phyloP scores from a whole-genome alignment of 2,888 invertebrate genomes.

The Trachelus troglodyta region DNA sequence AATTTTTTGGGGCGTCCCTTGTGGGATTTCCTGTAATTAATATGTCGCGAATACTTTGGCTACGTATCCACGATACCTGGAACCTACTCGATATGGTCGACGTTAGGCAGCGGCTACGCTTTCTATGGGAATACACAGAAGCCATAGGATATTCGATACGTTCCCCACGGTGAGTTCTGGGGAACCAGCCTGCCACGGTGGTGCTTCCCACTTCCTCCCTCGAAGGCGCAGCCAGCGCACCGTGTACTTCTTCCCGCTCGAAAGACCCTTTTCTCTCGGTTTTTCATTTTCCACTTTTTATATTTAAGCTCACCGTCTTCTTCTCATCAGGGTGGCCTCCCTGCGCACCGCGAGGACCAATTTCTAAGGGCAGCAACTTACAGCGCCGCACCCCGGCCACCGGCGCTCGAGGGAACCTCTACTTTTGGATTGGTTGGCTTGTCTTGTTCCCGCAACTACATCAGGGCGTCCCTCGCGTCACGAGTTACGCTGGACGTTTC shows the following conservation, averaged over 20 bases:
- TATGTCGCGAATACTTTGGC: conserved; percentile 48
- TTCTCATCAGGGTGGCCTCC: no score
- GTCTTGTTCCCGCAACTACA: no score
- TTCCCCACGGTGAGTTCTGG: conserved; percentile 50
- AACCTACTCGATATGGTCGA: conserved; percentile 33
- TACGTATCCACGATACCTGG: conserved; percentile 41
- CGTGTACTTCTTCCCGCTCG: background rate
- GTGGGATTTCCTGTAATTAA: conserved; percentile 64
- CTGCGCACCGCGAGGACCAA: no score
- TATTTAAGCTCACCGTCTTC: no score
- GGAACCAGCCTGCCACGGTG: conserved; percentile 47
- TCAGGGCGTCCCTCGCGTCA: no score
- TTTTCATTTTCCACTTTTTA: no score
- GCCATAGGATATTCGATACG: conserved; percentile 65
- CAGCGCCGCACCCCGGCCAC: conserved; percentile 27
- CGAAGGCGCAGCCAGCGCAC: background rate
- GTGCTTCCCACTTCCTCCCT: conserved; percentile 66
- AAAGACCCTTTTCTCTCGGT: no score
- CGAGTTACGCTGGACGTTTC: conserved; percentile 51
- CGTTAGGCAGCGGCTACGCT: conserved; percentile 23
- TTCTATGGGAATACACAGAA: conserved; percentile 64
- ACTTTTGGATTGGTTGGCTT: background rate
- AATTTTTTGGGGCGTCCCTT: conserved; percentile 23
- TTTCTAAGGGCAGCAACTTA: conserved; percentile 12
- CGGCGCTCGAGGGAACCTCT: conserved; percentile 16